A percentile compares a stretch with the other conserved stretches of the same genome.
Evolutionary conservation across 2,797 vertebrate species (phyloP).

Genomic region (Nannoperca obscura): DNA sequence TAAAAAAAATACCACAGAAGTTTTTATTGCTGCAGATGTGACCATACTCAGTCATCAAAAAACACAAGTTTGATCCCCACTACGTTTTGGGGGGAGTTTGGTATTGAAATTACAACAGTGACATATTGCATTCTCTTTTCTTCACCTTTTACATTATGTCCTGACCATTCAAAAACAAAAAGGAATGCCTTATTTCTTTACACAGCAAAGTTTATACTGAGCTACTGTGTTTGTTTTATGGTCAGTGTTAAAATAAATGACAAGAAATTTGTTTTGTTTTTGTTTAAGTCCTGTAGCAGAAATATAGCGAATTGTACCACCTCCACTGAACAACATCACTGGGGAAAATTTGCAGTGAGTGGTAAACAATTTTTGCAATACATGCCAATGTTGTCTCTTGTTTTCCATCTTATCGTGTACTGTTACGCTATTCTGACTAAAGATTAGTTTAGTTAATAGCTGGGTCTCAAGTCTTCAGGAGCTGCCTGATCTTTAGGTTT

Average conservation of each 20-base stretch:
- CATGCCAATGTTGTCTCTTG: not conserved
- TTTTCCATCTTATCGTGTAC: not conserved
- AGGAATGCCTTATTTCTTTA: not conserved
- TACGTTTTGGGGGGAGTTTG: no score
- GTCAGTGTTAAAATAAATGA: not conserved
- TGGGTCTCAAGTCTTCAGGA: not conserved
- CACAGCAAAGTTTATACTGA: not conserved
- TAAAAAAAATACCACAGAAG: not conserved
- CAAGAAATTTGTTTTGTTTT: no score
- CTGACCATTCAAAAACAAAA: not conserved
- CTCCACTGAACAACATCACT: not conserved
- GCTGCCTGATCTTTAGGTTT: constrained; percentile 34
- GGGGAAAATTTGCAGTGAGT: not conserved
- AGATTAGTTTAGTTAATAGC: not conserved
- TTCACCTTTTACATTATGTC: not conserved
- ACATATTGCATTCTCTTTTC: not conserved
- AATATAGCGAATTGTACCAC: not conserved
- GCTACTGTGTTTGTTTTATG: not conserved
- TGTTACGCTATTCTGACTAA: not conserved
- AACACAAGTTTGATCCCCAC: not conserved
- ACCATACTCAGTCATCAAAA: not conserved
- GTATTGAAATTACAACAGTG: not conserved
- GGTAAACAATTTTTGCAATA: not conserved
- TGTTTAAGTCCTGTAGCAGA: not conserved
- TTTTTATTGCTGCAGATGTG: not conserved